A percentile compares a stretch with the other conserved stretches of the same genome.
Evolutionary conservation across 2,797 vertebrate genomes (phyloP).

Genomic region (Coreius guichenoti): DNA sequence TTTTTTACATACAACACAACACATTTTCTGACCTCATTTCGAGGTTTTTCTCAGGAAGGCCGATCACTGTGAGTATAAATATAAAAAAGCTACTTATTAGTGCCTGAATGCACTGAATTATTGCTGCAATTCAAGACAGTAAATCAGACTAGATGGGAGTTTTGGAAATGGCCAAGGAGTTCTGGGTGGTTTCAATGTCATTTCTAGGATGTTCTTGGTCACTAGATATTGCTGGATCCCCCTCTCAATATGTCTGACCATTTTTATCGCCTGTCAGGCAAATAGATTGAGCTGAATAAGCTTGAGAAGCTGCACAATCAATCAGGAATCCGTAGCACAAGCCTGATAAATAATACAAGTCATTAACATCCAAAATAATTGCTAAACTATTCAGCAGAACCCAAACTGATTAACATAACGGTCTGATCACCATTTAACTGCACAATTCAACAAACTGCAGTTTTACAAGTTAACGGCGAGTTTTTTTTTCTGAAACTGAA

Average conservation of each 20-base stretch:
- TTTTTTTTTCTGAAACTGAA: conserved; percentile 8
- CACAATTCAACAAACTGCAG: conserved; percentile 11
- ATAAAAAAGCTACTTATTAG: not conserved
- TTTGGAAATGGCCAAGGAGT: not conserved
- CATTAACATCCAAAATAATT: not conserved
- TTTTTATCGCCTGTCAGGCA: not conserved
- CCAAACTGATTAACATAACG: not conserved
- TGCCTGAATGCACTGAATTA: not conserved
- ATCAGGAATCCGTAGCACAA: not conserved
- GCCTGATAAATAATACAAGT: conserved; percentile 37
- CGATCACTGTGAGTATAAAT: not conserved
- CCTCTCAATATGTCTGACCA: not conserved
- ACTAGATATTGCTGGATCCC: not conserved
- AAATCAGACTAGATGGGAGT: not conserved
- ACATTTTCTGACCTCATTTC: not conserved
- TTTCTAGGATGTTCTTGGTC: not conserved
- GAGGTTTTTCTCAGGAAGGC: not conserved
- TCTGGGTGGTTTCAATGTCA: not conserved
- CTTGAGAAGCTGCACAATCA: no score
- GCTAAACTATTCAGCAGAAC: not conserved
- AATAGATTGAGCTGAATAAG: not conserved
- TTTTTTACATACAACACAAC: not conserved
- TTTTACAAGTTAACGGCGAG: conserved; percentile 12
- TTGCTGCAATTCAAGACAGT: not conserved
- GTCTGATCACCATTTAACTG: not conserved